Evolutionary conservation across 2,797 vertebrate species (phyloP).

Genomic region (Danio tinwini): DNA sequence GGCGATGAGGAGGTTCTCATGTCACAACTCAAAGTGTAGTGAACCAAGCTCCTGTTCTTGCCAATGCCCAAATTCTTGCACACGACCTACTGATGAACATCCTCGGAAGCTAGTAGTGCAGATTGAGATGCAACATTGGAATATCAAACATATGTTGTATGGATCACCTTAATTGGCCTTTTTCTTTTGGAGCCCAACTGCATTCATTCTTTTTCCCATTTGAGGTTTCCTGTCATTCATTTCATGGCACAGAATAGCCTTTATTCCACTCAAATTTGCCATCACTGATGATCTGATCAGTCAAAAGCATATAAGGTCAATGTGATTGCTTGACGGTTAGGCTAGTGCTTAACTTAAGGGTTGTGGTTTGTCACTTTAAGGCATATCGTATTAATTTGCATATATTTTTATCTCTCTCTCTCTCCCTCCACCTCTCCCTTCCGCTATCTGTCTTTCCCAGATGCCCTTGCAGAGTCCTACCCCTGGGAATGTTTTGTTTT

Average conservation of each 20-base stretch:
- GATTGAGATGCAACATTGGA: neutral
- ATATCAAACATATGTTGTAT: neutral
- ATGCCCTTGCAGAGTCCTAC: constrained; percentile 74
- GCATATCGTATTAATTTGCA: constrained; percentile 33
- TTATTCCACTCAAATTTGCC: neutral
- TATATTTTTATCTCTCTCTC: constrained; percentile 9
- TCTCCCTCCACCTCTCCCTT: constrained; percentile 1
- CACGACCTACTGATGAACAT: too few species aligned
- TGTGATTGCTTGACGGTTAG: neutral
- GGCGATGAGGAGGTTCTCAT: too few species aligned
- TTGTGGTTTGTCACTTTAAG: constrained; percentile 34
- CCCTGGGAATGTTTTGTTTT: constrained; percentile 81
- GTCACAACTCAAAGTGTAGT: too few species aligned
- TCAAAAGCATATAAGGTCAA: neutral
- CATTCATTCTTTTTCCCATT: neutral
- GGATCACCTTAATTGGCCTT: neutral
- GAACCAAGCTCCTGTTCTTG: too few species aligned
- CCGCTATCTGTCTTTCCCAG: constrained; percentile 60
- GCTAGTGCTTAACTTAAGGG: neutral
- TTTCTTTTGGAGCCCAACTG: neutral
- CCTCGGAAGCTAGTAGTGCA: too few species aligned
- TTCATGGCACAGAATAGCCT: neutral
- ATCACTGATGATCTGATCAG: neutral
- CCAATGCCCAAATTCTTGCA: too few species aligned
- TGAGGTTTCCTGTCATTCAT: neutral